These are phyloP conservation scores for Isichthys henryi DNA, from an alignment of 2,113 vertebrate genomes.

Conservation along the genomic window DNA sequence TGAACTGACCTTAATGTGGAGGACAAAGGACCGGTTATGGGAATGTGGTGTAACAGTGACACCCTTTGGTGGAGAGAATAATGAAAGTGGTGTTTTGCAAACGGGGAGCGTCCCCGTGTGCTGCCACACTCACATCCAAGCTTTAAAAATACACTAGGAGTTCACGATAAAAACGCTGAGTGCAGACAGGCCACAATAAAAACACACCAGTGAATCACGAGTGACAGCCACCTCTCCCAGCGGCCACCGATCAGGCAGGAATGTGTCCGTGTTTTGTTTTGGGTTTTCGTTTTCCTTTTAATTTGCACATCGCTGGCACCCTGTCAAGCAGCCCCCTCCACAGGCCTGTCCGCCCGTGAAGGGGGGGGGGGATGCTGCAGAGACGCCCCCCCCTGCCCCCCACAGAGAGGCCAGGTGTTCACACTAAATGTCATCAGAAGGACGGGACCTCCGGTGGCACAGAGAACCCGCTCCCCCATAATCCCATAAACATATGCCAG, in stretches of 20 bases:
- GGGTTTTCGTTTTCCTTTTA: background rate
- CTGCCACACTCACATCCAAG: background rate
- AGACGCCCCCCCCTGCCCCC: background rate
- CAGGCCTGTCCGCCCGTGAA: background rate
- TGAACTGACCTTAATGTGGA: background rate
- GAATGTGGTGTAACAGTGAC: background rate
- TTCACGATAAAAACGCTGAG: background rate
- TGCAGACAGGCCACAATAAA: background rate
- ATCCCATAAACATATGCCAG: conserved; percentile 9
- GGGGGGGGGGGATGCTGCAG: background rate
- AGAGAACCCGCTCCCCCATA: background rate
- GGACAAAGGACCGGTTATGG: background rate
- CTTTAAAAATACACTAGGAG: background rate
- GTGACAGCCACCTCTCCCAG: background rate
- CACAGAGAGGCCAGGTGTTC: conserved; percentile 19
- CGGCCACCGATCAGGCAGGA: background rate
- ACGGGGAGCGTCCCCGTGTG: background rate
- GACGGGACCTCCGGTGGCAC: conserved; percentile 5
- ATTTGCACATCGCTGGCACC: conserved; percentile 1
- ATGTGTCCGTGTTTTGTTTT: background rate
- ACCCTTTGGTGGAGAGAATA: background rate
- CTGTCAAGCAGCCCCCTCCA: background rate
- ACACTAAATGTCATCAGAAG: conserved; percentile 25
- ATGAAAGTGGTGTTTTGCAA: background rate
- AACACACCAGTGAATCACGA: background rate